Evolutionary conservation across 2,888 invertebrate genomes (phyloP).

Genomic region (Alcis repandata): DNA sequence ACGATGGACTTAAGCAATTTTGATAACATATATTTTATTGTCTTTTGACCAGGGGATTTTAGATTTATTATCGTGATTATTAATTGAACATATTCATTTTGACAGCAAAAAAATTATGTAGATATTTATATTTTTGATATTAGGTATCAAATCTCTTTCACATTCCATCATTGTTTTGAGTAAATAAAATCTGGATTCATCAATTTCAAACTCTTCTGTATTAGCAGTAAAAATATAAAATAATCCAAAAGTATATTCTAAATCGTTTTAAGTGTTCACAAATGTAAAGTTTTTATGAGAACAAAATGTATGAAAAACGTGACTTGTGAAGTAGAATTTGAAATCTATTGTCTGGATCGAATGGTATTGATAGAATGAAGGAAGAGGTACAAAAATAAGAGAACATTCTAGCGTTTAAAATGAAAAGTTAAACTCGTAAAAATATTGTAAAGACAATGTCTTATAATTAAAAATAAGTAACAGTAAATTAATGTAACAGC

Average conservation of each 20-base stretch:
- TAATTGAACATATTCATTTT: constrained; percentile 12
- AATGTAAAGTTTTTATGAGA: constrained; percentile 77
- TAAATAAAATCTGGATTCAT: constrained; percentile 4
- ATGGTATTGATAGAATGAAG: constrained; percentile 56
- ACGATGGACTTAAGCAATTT: neutral
- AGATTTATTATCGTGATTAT: constrained; percentile 2
- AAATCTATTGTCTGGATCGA: constrained; percentile 60
- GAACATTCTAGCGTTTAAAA: constrained; percentile 53
- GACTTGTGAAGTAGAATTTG: constrained; percentile 53
- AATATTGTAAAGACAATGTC: constrained; percentile 65
- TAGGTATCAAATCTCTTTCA: constrained; percentile 8
- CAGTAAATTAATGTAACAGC: constrained; percentile 16
- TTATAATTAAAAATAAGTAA: constrained; percentile 44
- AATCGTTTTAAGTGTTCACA: constrained; percentile 85
- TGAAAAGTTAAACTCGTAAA: constrained; percentile 58
- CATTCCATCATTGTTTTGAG: constrained; percentile 27
- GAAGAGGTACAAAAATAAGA: constrained; percentile 49
- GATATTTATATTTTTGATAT: constrained; percentile 15
- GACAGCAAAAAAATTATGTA: neutral
- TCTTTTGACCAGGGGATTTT: constrained; percentile 1
- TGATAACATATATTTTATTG: constrained; percentile 5
- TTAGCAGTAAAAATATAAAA: constrained; percentile 49
- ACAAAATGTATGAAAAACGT: constrained; percentile 56
- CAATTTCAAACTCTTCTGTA: constrained; percentile 51
- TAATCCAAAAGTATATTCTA: constrained; percentile 75